phyloP scores from a whole-genome alignment of 2,888 invertebrate genomes.

The Glaucopsyche alexis region DNA sequence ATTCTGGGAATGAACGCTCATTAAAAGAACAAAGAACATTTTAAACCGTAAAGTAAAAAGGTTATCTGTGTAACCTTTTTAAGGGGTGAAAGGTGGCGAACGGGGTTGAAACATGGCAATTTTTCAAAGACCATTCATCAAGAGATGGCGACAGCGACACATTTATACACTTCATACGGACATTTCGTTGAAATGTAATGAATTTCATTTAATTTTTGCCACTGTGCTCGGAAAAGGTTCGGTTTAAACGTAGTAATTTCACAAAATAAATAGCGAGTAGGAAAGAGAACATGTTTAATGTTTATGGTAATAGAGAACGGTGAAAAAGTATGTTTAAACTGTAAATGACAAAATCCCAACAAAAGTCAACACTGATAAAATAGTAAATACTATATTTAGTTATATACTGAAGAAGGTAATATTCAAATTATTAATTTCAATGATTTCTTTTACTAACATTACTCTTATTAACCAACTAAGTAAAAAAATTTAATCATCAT shows the following conservation, averaged over 20 bases:
- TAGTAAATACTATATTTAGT: too few species aligned
- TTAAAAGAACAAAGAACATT: background rate
- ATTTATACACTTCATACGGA: slow-evolving; percentile 48
- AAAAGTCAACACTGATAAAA: too few species aligned
- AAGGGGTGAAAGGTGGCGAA: background rate
- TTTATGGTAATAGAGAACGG: background rate
- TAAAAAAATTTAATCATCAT: too few species aligned
- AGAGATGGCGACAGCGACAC: slow-evolving; percentile 44
- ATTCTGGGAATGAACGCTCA: too few species aligned
- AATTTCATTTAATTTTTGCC: slow-evolving; percentile 30
- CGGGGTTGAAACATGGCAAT: slow-evolving; percentile 38
- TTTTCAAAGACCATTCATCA: slow-evolving; percentile 51
- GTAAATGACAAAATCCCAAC: too few species aligned
- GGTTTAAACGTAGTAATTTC: background rate
- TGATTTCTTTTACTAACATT: too few species aligned
- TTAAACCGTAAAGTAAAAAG: slow-evolving; percentile 10
- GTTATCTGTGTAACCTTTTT: slow-evolving; percentile 17
- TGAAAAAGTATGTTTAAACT: too few species aligned
- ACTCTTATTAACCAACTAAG: too few species aligned
- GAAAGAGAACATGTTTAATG: background rate
- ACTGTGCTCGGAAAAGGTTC: slow-evolving; percentile 23
- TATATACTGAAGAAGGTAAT: too few species aligned
- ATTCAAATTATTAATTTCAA: too few species aligned
- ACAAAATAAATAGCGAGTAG: background rate
- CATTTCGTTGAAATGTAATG: slow-evolving; percentile 32